Base-by-base conservation (phyloP, 53 echinoderm and acorn worm genomes). In the Mesocentrotus franciscanus region DNA sequence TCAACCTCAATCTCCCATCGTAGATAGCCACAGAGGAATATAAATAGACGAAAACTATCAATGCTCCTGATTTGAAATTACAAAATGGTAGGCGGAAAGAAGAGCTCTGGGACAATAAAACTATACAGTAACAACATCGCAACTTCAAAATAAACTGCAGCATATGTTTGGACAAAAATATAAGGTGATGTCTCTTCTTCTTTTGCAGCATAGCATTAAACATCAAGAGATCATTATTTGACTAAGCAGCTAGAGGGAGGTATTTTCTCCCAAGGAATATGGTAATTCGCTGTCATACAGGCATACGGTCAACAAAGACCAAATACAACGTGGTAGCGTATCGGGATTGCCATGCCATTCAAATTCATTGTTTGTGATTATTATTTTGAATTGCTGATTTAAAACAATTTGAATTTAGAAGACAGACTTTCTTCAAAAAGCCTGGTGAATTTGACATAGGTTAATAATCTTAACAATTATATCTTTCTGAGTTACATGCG, bases 81-180 rank as follows among this genome's bases (percentile, higher is more conserved):
- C 17, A 81, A 39, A 81, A 42, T 42, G 81, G 8, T 42, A 39
- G 12, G 10, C 1, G 29, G 74, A 74, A 74, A 74, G 39, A 81
- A 42, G 6, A 39, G 36, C 7, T 79, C 1, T 36, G 35, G 79
- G 79, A 39, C 39, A 79, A 79, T 42, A 81, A 22, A 81, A 81
- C 36, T 20, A 79, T 79, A 11, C 14, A 78, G 78, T 8, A 78
- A 34, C 78, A 76, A 78, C 35, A 42, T 18, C 18, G 13, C 22
- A 42, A 81, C 9, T 81, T 20, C 81, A 42, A 81, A 81, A 81
- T 42, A 81, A 81, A 81, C 36, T 81, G 81, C 81, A 81, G 81
- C 81, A 81, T 81, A 81, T 42, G 8, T 81, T 81, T 81, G 3
- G 81, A 32, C 74, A 81, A 81, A 18, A 39, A 79, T 79, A 39